Evolutionary conservation across 2,113 vertebrate genomes (phyloP), one percentile per base, ranked within the genome.

Genomic region (Vidua chalybeata): DNA sequence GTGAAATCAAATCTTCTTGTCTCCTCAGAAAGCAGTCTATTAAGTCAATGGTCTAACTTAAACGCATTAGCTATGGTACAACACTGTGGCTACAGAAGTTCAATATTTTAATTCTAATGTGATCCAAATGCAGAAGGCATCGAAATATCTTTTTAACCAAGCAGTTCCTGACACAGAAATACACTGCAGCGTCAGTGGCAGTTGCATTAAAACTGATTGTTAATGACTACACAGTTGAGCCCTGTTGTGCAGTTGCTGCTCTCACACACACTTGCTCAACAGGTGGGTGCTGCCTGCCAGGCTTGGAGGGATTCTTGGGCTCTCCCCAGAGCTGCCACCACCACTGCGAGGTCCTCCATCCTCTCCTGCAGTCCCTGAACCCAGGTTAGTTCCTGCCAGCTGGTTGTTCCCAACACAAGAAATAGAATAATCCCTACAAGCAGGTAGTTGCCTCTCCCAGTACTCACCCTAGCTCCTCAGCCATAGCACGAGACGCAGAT

Each of bases 191-290:
- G 80, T 94, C 76, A 63, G 45, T 37, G 15, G 24, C 15, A 43
- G 26, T 46, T 84, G 55, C 59, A 67, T 62, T 84, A 54, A 89
- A 96, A 90, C 69, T 3, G 1, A 43, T 96, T 90, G 80, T 45
- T 71, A 63, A 41, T 49, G 78, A 43, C n/a, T 23, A 20, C 22
- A 67, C 27, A 66, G 17, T 19, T 64, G 89, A 87, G 49, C 19
- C 37, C 39, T 82, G 43, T 55, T 84, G 30, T 7, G 26, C n/a
- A 45, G 35, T 5, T 39, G 15, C 41, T 45, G 20, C 26, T 84
- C 28, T 62, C 11, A 0, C 31, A n/a, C 14, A 11, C 9, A 11
- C 51, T 14, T 0, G 0, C 15, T 0, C 2, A 0, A 43, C 48
- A 74, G 59, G 27, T 0, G 0, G 8, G 7, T 26, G 39, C 41